phyloP scores from a whole-genome alignment of 2,113 vertebrate genomes.

The Platysteira castanea region DNA sequence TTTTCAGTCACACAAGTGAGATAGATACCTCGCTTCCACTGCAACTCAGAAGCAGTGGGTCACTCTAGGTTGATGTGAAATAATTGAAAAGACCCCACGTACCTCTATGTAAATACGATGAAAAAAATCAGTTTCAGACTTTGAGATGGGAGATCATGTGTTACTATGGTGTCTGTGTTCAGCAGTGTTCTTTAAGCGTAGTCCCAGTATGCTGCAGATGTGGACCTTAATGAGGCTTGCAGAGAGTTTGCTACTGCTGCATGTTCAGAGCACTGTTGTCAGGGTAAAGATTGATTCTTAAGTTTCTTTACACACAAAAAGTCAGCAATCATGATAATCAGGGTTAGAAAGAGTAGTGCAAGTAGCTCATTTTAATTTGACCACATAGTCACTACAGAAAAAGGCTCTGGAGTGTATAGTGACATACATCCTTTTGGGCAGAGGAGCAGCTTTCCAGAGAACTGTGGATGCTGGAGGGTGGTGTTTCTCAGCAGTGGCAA shows the following conservation, averaged over 20 bases:
- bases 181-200: neutral
- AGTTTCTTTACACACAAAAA: neutral
- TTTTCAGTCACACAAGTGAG: neutral
- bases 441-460: neutral
- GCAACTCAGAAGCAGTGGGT: neutral
- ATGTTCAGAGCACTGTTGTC: accelerated
- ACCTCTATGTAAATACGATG: accelerated
- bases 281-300: neutral
- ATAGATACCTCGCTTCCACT: accelerated
- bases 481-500: neutral
- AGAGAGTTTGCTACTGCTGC: neutral
- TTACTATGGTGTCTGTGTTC: neutral
- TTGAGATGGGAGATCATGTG: neutral
- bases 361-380: neutral
- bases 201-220: neutral
- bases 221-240: neutral
- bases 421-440: neutral
- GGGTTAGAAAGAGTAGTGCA: neutral
- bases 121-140: neutral
- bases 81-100: accelerated
- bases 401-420: neutral
- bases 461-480: neutral
- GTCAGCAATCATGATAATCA: neutral
- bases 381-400: neutral
- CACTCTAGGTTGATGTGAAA: neutral